phyloP scores from a whole-genome alignment of 2,113 vertebrate genomes.

The Oreochromis aureus region DNA sequence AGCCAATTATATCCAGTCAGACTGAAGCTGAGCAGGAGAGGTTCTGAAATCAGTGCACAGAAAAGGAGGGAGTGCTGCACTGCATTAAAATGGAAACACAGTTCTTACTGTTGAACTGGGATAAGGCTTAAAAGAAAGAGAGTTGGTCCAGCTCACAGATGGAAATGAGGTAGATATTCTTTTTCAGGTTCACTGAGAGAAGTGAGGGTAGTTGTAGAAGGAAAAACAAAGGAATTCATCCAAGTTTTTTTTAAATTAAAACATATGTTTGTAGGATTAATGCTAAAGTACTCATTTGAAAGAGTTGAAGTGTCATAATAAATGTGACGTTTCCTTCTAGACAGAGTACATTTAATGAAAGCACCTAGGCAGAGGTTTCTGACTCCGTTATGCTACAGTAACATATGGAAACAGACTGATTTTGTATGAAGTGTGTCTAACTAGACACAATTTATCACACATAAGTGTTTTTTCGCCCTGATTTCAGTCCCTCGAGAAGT shows the following conservation, averaged over 20 bases:
- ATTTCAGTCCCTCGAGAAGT: background rate
- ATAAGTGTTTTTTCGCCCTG: background rate
- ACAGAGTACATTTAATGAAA: background rate
- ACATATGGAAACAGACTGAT: background rate
- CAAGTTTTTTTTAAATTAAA: background rate
- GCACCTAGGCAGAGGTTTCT: background rate
- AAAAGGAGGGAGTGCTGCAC: background rate
- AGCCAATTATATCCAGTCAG: constrained; percentile 59
- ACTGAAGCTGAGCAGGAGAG: constrained; percentile 21
- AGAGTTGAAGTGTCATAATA: background rate
- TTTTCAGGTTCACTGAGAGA: background rate
- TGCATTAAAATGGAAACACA: background rate
- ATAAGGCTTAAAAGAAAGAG: background rate
- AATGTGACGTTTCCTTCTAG: background rate
- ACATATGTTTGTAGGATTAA: background rate
- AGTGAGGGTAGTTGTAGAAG: background rate
- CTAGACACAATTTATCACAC: background rate
- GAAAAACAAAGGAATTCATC: background rate
- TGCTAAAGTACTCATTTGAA: background rate
- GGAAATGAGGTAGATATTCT: background rate
- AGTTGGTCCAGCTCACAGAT: background rate
- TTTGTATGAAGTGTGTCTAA: background rate
- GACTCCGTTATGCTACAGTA: background rate
- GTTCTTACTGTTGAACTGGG: background rate
- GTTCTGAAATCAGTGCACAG: constrained; percentile 17